Conservation (phyloP, 1,140 invertebrate species). For the Formica selysi region DNA sequence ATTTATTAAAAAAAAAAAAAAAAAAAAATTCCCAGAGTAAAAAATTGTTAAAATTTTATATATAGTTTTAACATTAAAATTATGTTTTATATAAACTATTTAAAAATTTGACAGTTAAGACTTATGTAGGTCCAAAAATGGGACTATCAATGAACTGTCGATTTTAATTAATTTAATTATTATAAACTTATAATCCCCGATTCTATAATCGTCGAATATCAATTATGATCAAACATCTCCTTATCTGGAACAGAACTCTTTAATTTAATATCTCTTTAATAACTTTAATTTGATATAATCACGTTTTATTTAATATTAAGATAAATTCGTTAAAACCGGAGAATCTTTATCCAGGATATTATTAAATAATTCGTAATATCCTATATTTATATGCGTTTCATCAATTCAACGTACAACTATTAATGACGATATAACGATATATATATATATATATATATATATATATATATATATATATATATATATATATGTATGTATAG, state of each 20-base stretch:
- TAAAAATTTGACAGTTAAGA: neutral
- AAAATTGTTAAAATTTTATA: neutral
- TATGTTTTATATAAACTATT: constrained; percentile 4
- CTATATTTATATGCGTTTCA: neutral
- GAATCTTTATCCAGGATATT: neutral
- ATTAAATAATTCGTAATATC: neutral
- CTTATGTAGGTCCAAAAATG: neutral
- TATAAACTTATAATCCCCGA: neutral
- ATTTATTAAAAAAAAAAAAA: neutral
- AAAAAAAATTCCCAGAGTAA: neutral
- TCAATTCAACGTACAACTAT: neutral
- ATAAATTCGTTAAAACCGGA: neutral
- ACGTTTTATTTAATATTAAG: neutral
- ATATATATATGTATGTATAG: neutral
- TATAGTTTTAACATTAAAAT: neutral
- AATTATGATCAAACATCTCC: neutral
- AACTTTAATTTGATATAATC: constrained; percentile 11
- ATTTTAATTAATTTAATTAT: neutral
- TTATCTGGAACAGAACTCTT: neutral
- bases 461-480: neutral
- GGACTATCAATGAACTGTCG: neutral
- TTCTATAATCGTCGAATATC: neutral
- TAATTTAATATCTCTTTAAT: no score
- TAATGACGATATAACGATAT: neutral
- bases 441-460: neutral